phyloP scores from a whole-genome alignment of 2,113 vertebrate species.

The Callospermophilus lateralis region DNA sequence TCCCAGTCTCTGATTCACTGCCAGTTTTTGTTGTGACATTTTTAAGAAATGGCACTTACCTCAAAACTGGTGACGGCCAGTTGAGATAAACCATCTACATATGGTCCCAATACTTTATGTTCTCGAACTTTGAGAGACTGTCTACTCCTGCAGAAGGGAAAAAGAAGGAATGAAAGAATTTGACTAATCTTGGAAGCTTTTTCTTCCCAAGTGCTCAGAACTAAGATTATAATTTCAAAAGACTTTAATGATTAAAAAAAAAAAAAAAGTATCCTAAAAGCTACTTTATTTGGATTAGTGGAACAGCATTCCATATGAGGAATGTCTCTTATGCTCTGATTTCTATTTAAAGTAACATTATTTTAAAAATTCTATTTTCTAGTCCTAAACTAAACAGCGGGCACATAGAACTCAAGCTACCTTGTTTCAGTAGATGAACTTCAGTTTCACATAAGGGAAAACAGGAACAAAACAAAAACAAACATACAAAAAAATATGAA shows the following conservation, averaged over 20 bases:
- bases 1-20: background rate
- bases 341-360: conserved; percentile 69
- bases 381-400: conserved; percentile 43
- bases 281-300: conserved; percentile 63
- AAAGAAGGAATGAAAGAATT: conserved; percentile 56
- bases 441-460: background rate
- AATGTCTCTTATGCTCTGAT: conserved; percentile 46
- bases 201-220: conserved; percentile 27
- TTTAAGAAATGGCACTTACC: conserved; percentile 86
- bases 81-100: conserved; percentile 98
- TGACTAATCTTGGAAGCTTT: conserved; percentile 15
- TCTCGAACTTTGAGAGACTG: conserved; percentile 98
- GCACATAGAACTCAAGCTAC: background rate
- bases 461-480: background rate
- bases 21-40: background rate
- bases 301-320: conserved; percentile 42
- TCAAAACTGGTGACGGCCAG: conserved; percentile 97
- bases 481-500: background rate
- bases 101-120: conserved; percentile 98
- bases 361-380: conserved; percentile 61
- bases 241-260: background rate
- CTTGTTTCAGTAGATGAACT: background rate
- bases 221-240: conserved; percentile 42
- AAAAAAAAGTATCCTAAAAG: conserved; percentile 50
- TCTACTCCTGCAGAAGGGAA: conserved; percentile 89